These are phyloP conservation scores for Styela clava DNA, from an alignment of 23 tunicate genomes.

Conservation along the genomic window DNA sequence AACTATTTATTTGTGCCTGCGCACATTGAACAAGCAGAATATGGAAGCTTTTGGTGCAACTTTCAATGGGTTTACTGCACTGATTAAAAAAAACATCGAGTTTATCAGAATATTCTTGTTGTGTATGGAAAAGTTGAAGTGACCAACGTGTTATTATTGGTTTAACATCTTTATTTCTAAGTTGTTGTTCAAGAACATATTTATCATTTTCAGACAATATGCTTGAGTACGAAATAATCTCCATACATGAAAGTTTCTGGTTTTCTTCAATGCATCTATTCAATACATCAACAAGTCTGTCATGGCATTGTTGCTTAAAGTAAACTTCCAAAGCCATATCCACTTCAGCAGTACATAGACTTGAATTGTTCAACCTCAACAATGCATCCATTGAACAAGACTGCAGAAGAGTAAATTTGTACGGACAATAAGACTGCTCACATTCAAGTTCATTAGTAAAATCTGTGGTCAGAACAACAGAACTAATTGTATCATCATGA, in stretches of 20 bases:
- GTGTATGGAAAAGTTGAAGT: constrained; percentile 67
- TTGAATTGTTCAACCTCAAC: constrained; percentile 38
- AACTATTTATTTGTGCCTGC: constrained; percentile 41
- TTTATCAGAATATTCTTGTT: constrained; percentile 39
- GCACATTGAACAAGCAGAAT: constrained; percentile 54
- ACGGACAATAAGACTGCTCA: neutral
- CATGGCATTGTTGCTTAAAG: constrained; percentile 50
- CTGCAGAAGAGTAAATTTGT: constrained; percentile 36
- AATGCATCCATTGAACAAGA: constrained; percentile 53
- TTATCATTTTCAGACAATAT: constrained; percentile 57
- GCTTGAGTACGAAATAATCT: constrained; percentile 55
- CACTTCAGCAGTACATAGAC: constrained; percentile 22
- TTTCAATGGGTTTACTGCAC: neutral
- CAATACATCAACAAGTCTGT: constrained; percentile 24
- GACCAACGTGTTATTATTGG: constrained; percentile 35
- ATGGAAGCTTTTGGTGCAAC: neutral
- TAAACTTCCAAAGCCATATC: constrained; percentile 18
- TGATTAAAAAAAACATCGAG: constrained; percentile 41
- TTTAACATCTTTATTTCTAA: neutral
- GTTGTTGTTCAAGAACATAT: constrained; percentile 5
- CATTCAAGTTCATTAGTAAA: neutral
- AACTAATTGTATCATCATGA: constrained; percentile 50
- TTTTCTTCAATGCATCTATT: neutral
- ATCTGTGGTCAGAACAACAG: constrained; percentile 39
- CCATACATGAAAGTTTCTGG: constrained; percentile 9